These are phyloP conservation scores for Acanthosepion lycidas DNA, from an alignment of 2,888 invertebrate genomes.

Conservation along the genomic window DNA sequence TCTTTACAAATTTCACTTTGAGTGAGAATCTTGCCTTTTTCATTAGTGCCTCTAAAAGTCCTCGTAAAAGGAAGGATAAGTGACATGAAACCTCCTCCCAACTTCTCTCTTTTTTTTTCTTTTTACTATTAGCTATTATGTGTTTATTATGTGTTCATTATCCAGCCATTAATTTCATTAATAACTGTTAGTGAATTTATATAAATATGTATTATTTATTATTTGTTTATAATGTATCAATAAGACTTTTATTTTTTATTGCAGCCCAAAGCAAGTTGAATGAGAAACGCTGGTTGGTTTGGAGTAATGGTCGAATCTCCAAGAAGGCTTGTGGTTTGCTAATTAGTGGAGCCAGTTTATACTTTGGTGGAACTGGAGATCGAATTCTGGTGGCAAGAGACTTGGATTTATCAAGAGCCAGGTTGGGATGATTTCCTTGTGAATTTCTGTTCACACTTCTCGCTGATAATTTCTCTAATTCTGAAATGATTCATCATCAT, in stretches of 20 bases:
- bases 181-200: no score
- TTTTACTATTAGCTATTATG: background rate
- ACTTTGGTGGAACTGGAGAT: conserved; percentile 70
- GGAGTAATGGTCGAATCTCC: conserved; percentile 69
- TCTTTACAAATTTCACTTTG: no score
- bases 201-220: no score
- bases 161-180: no score
- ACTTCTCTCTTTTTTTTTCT: background rate
- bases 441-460: background rate
- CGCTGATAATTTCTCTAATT: background rate
- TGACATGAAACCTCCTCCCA: background rate
- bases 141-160: no score
- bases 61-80: no score
- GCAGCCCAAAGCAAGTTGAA: conserved; percentile 58
- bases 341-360: conserved; percentile 68
- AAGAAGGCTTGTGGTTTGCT: conserved; percentile 68
- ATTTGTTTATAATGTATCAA: background rate
- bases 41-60: no score
- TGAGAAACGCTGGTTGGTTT: conserved; percentile 62
- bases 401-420: conserved; percentile 71
- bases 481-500: no score
- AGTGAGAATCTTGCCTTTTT: no score
- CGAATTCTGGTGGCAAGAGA: conserved; percentile 69
- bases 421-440: conserved; percentile 61
- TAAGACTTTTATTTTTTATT: conserved; percentile 35